Conservation (phyloP, 2,113 vertebrate genomes). For the Syngnathus scovelli region DNA sequence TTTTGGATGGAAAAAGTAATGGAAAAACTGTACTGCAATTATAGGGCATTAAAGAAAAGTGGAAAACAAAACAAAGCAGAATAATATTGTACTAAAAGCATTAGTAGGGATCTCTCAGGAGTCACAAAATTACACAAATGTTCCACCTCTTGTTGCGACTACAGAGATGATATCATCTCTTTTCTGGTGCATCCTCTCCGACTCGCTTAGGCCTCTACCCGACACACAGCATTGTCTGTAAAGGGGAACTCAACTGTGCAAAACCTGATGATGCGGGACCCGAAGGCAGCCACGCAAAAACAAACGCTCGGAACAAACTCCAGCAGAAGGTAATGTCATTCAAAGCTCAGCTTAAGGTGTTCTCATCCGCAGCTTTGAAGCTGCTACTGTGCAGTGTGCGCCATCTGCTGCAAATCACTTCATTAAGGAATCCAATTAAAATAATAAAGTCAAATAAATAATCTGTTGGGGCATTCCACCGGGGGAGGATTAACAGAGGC, state of each 20-base stretch:
- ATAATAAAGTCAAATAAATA: not conserved
- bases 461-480: conserved; percentile 21
- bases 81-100: not conserved
- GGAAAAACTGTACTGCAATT: not conserved
- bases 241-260: conserved; percentile 15
- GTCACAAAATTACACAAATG: not conserved
- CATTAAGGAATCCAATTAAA: conserved; percentile 53
- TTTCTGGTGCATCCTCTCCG: not conserved
- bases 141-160: not conserved
- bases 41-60: not conserved
- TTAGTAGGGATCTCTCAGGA: not conserved
- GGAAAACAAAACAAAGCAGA: not conserved
- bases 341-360: not conserved
- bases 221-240: not conserved
- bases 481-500: conserved; percentile 30
- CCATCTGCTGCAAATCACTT: conserved; percentile 34
- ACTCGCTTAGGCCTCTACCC: not conserved
- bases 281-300: not conserved
- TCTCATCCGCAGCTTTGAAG: conserved; percentile 23
- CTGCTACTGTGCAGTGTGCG: conserved; percentile 10
- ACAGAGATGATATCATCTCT: not conserved
- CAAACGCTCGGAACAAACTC: not conserved
- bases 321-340: not conserved
- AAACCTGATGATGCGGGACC: not conserved
- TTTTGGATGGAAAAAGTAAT: not conserved